These are phyloP conservation scores for Terrapene triunguis DNA, from an alignment of 2,113 vertebrate species.

Conservation along the genomic window DNA sequence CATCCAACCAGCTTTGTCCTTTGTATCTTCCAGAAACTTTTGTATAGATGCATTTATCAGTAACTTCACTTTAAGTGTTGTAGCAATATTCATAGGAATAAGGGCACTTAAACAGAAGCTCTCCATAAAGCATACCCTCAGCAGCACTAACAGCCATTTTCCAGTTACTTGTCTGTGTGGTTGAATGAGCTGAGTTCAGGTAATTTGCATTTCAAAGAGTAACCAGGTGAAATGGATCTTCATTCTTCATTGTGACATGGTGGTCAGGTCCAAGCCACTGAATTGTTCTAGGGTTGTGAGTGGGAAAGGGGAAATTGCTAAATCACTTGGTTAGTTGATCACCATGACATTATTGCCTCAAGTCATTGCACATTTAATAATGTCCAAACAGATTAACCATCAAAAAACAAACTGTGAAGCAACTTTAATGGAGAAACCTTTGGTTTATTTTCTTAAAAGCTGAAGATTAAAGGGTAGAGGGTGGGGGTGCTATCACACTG, in stretches of 20 bases:
- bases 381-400: not conserved
- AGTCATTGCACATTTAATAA: not conserved
- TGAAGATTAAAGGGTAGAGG: not conserved
- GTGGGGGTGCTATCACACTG: rapidly evolving
- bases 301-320: not conserved
- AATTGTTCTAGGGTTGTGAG: not conserved
- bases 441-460: not conserved
- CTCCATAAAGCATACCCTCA: not conserved
- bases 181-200: conserved; percentile 7
- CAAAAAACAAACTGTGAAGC: not conserved
- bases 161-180: not conserved
- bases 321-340: conserved; percentile 21
- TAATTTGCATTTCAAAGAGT: conserved; percentile 28
- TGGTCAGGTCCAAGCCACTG: not conserved
- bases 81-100: not conserved
- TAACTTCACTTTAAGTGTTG: not conserved
- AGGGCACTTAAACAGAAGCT: not conserved
- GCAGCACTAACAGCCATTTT: not conserved
- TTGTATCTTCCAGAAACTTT: not conserved
- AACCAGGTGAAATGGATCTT: not conserved
- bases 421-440: not conserved
- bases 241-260: rapidly evolving
- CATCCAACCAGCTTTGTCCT: not conserved
- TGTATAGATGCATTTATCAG: not conserved
- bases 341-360: not conserved